These are phyloP conservation scores for Lycopodina hypogea DNA, from an alignment of 37 sponge, comb jelly and placozoan species.

Conservation along the genomic window DNA sequence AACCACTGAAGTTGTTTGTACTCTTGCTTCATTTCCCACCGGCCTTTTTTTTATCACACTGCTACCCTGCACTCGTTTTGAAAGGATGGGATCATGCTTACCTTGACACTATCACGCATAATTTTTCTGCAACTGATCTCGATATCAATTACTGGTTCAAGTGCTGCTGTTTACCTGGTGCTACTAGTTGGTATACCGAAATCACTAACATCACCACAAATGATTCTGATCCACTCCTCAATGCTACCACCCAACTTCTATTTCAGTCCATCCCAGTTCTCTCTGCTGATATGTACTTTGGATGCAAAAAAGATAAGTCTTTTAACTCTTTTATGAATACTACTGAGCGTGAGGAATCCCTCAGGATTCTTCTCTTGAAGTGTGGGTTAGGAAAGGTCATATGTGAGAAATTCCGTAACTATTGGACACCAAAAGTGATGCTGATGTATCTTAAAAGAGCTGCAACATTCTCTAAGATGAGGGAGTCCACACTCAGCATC, in stretches of 20 bases:
- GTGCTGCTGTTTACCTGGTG: constrained; percentile 28
- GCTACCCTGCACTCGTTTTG: constrained; percentile 86
- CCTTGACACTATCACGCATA: constrained; percentile 59
- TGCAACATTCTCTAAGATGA: constrained; percentile 41
- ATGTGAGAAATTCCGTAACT: constrained; percentile 53
- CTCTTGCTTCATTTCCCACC: constrained; percentile 85
- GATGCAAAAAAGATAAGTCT: constrained; percentile 6
- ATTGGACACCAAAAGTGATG: constrained; percentile 69
- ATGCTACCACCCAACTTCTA: constrained; percentile 14
- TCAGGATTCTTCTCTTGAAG: constrained; percentile 42
- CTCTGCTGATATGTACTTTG: constrained; percentile 38
- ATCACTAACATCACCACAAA: not conserved
- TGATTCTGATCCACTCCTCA: constrained; percentile 15
- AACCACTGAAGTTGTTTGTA: constrained; percentile 51
- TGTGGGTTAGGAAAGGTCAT: constrained; percentile 53
- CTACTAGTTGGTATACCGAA: too few species aligned
- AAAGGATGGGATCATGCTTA: constrained; percentile 86
- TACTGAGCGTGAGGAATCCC: constrained; percentile 25
- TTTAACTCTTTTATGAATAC: constrained; percentile 8
- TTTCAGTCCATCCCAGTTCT: constrained; percentile 39
- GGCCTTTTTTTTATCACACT: constrained; percentile 48
- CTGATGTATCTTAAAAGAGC: constrained; percentile 60
- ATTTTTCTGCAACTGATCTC: not conserved
- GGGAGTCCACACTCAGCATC: constrained; percentile 68
- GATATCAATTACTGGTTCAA: constrained; percentile 60